Conservation (phyloP, 2,797 vertebrate species). For the Diplodus sargus region DNA sequence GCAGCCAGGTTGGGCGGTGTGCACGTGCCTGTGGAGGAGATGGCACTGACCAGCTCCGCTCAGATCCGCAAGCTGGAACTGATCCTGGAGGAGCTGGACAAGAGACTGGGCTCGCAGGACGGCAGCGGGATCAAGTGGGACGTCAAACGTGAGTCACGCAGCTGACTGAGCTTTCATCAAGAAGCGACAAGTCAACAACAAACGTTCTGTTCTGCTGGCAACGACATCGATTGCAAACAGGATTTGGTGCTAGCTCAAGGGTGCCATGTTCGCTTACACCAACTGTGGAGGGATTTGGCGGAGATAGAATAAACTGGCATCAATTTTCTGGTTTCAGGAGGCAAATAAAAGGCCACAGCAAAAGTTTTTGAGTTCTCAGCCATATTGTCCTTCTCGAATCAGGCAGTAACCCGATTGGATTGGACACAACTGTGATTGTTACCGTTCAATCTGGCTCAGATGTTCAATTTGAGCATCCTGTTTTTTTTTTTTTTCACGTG, state of each 20-base stretch:
- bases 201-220: conserved; percentile 66
- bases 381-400: too few species aligned
- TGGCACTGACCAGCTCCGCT: conserved; percentile 83
- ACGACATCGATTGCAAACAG: conserved; percentile 26
- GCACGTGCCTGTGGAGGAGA: conserved; percentile 88
- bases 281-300: conserved; percentile 54
- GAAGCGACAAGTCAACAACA: conserved; percentile 63
- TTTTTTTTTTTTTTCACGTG: too few species aligned
- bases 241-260: conserved; percentile 55
- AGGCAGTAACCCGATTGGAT: too few species aligned
- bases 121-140: conserved; percentile 85
- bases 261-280: conserved; percentile 56
- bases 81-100: conserved; percentile 84
- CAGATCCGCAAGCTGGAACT: conserved; percentile 89
- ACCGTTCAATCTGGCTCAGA: too few species aligned
- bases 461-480: too few species aligned
- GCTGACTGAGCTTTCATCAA: conserved; percentile 27
- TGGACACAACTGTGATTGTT: too few species aligned
- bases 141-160: conserved; percentile 86
- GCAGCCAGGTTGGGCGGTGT: conserved; percentile 85
- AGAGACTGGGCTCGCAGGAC: conserved; percentile 81
- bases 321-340: not conserved
- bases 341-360: not conserved
- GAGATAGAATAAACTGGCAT: conserved; percentile 26
- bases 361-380: too few species aligned